These are phyloP conservation scores for Anabacerthia variegaticeps DNA, from an alignment of 2,797 vertebrate genomes.

Conservation along the genomic window DNA sequence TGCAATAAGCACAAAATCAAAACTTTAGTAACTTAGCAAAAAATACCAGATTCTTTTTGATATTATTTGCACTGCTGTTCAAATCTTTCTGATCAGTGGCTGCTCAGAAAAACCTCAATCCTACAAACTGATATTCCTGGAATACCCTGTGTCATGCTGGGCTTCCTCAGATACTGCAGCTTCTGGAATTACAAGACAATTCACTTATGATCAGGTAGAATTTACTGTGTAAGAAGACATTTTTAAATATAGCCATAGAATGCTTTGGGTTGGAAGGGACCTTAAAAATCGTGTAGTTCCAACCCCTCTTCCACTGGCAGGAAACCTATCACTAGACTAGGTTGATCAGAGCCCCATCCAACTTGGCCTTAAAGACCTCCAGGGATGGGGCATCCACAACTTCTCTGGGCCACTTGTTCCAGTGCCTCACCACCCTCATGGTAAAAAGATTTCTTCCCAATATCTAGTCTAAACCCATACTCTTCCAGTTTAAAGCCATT, in stretches of 20 bases:
- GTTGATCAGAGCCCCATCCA: background rate
- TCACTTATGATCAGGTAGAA: background rate
- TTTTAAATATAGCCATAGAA: background rate
- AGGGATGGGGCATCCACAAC: background rate
- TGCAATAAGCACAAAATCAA: background rate
- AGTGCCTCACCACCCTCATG: background rate
- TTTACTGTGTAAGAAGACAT: background rate
- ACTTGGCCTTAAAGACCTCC: background rate
- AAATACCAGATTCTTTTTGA: background rate
- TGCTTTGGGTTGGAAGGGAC: background rate
- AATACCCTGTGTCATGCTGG: background rate
- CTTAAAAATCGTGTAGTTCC: background rate
- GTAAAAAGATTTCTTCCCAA: background rate
- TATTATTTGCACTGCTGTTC: background rate
- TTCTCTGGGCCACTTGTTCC: background rate
- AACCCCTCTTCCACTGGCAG: fast-evolving
- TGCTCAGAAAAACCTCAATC: background rate
- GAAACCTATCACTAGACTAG: background rate
- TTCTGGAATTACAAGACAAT: background rate
- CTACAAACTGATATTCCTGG: background rate
- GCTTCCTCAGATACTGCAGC: background rate
- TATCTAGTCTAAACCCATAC: background rate
- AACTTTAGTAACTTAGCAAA: background rate
- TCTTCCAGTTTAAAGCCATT: background rate
- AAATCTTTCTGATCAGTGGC: background rate